Conservation (phyloP, 2,113 vertebrate genomes). For the Rhinolophus sinicus region DNA sequence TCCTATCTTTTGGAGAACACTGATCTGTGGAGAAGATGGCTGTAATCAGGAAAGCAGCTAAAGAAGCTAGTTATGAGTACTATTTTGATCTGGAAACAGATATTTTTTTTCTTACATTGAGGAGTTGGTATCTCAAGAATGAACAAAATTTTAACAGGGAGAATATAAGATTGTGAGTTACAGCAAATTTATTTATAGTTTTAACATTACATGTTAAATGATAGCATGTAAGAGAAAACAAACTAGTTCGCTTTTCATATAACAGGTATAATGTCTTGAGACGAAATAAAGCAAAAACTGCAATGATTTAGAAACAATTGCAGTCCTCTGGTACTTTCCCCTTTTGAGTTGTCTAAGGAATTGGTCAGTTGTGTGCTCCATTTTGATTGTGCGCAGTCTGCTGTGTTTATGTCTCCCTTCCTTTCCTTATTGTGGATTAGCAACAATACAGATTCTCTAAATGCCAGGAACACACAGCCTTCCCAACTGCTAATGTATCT, state of each 20-base stretch:
- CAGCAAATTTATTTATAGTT: conserved; percentile 15
- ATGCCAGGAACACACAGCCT: neutral
- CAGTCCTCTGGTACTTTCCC: neutral
- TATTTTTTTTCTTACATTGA: neutral
- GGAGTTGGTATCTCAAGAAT: conserved; percentile 7
- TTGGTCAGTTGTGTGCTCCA: neutral
- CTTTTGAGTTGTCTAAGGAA: neutral
- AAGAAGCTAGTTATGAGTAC: neutral
- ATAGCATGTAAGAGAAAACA: neutral
- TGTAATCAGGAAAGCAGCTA: neutral
- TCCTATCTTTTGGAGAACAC: neutral
- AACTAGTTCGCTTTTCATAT: neutral
- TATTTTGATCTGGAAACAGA: neutral
- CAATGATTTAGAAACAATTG: neutral
- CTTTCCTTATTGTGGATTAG: neutral
- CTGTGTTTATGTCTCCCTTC: neutral
- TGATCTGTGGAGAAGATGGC: neutral
- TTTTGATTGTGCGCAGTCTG: neutral
- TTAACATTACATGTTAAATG: conserved; percentile 37
- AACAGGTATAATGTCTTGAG: neutral
- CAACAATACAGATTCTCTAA: neutral
- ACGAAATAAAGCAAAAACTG: neutral
- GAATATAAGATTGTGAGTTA: neutral
- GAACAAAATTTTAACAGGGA: conserved; percentile 31
- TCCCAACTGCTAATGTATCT: neutral